Percentiles rank a stretch among this genome's conserved stretches.
These are phyloP conservation scores for Paedocypris sp. DNA, from an alignment of 2,113 vertebrate species.

Conservation along the genomic window DNA sequence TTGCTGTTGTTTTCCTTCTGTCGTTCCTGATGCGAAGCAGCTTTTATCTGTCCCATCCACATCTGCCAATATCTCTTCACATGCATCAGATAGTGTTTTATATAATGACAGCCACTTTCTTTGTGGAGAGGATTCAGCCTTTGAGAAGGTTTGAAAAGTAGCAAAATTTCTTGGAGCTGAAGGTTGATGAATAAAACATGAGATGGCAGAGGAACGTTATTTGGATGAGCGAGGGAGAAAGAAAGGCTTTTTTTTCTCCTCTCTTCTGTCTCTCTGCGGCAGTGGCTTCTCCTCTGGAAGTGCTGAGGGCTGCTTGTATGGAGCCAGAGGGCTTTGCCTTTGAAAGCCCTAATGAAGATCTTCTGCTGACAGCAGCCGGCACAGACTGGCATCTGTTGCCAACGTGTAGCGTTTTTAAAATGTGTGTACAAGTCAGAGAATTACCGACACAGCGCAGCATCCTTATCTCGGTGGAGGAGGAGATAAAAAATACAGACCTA, in stretches of 20 bases:
- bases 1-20: not conserved
- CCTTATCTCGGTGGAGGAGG: too few species aligned
- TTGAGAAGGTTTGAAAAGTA: slow-evolving; percentile 46
- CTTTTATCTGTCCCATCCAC: slow-evolving; percentile 5
- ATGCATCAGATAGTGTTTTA: slow-evolving; percentile 36
- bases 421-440: slow-evolving; percentile 32
- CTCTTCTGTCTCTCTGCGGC: slow-evolving; percentile 37
- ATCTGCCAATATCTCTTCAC: slow-evolving; percentile 5
- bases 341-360: slow-evolving; percentile 56
- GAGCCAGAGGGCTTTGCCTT: slow-evolving; percentile 42
- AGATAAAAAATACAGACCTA: not conserved
- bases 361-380: slow-evolving; percentile 45
- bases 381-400: slow-evolving; percentile 45
- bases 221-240: slow-evolving; percentile 10
- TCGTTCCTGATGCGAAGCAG: not conserved
- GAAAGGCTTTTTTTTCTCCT: slow-evolving; percentile 35
- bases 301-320: slow-evolving; percentile 48
- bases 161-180: slow-evolving; percentile 37
- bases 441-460: not conserved
- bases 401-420: slow-evolving; percentile 30
- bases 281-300: slow-evolving; percentile 6
- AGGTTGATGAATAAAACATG: slow-evolving; percentile 49
- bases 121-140: slow-evolving; percentile 24
- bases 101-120: slow-evolving; percentile 38
- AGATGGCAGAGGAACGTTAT: slow-evolving; percentile 47